These are phyloP conservation scores for Petroica traversi DNA, from an alignment of 2,113 vertebrate genomes.

Conservation along the genomic window DNA sequence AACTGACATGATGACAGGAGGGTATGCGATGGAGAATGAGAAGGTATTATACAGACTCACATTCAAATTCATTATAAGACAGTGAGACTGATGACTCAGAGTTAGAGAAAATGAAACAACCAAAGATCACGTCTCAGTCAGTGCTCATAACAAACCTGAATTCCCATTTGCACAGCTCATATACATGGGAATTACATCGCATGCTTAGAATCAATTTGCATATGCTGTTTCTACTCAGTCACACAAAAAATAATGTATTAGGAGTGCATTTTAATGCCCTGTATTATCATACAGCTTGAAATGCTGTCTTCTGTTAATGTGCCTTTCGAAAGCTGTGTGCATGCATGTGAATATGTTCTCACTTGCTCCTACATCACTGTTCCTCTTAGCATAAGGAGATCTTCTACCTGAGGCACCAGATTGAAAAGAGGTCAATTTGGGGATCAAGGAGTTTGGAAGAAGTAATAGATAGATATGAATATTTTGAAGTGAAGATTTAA, in stretches of 20 bases:
- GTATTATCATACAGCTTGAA: background rate
- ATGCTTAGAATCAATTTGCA: slow-evolving; percentile 41
- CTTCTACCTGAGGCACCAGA: background rate
- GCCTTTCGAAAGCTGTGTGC: background rate
- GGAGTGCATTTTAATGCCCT: slow-evolving; percentile 16
- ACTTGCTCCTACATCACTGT: background rate
- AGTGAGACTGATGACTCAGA: slow-evolving; percentile 52
- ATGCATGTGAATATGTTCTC: background rate
- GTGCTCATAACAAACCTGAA: slow-evolving; percentile 37
- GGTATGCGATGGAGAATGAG: background rate
- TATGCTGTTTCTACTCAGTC: slow-evolving; percentile 34
- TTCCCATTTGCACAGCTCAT: slow-evolving; percentile 37
- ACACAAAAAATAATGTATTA: slow-evolving; percentile 50
- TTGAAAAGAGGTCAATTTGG: background rate
- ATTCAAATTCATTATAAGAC: slow-evolving; percentile 51
- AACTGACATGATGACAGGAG: slow-evolving; percentile 30
- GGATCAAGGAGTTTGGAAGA: background rate
- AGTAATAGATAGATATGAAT: background rate
- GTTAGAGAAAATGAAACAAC: background rate
- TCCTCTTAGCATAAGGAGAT: background rate
- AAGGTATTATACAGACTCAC: background rate
- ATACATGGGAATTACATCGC: slow-evolving; percentile 8
- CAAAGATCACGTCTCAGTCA: slow-evolving; percentile 20
- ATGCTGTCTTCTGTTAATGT: background rate
- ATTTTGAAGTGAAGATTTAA: background rate